These are phyloP conservation scores for Nasonia vitripennis DNA, from an alignment of 1,140 invertebrate genomes.

Conservation along the genomic window DNA sequence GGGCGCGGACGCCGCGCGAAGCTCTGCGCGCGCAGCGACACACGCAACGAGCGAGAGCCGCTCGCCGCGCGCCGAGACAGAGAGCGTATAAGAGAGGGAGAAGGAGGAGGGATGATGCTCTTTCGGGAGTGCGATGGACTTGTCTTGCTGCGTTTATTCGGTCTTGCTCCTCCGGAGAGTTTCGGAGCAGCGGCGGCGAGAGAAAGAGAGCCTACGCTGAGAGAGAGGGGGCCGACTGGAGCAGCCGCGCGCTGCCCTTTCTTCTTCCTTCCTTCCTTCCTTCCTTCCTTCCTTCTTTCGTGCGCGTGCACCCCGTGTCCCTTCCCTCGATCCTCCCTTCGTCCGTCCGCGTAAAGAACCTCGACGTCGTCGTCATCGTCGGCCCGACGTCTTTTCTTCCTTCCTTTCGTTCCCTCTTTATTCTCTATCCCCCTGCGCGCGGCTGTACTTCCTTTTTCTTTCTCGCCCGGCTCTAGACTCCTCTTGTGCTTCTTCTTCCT, in stretches of 20 bases:
- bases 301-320: not conserved
- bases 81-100: constrained; percentile 21
- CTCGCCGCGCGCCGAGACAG: not conserved
- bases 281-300: constrained; percentile 44
- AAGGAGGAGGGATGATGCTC: constrained; percentile 26
- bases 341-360: constrained; percentile 20
- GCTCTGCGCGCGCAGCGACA: constrained; percentile 70
- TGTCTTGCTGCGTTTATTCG: not conserved
- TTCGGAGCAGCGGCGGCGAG: not conserved
- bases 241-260: constrained; percentile 5
- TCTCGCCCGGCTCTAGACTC: not conserved
- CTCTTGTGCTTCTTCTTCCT: not conserved
- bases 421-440: not conserved
- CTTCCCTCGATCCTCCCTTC: not conserved
- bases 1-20: constrained; percentile 70
- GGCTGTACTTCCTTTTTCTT: not conserved
- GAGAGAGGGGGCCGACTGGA: not conserved
- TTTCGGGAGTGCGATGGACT: constrained; percentile 42
- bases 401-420: constrained; percentile 25
- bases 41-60: constrained; percentile 20
- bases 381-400: constrained; percentile 52
- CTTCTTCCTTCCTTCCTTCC: constrained; percentile 28
- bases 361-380: constrained; percentile 35
- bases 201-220: not conserved
- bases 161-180: not conserved